phyloP scores from a whole-genome alignment of 2,797 vertebrate species.

The Oreochromis grahami region DNA sequence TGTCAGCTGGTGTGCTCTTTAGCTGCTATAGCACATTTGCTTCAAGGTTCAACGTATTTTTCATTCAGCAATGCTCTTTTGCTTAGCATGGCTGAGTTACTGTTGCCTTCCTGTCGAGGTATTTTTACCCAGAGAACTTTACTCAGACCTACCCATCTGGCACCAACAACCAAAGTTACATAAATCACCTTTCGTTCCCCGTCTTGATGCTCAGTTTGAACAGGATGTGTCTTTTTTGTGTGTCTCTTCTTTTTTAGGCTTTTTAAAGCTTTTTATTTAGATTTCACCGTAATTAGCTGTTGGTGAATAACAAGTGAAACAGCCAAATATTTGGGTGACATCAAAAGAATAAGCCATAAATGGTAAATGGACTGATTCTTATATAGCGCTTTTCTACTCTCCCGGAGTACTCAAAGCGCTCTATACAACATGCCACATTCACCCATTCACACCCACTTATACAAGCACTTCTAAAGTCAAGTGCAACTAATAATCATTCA shows the following conservation, averaged over 20 bases:
- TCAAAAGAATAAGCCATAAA: background rate
- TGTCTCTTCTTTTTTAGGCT: background rate
- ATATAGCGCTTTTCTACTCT: too few relatives aligned
- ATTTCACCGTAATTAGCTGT: background rate
- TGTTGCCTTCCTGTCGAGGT: background rate
- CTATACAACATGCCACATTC: too few relatives aligned
- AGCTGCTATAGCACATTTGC: background rate
- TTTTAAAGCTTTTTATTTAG: background rate
- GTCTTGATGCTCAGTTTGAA: background rate
- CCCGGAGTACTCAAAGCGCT: too few relatives aligned
- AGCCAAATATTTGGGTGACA: background rate
- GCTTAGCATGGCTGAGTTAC: background rate
- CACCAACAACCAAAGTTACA: background rate
- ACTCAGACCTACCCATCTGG: background rate
- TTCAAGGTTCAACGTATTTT: background rate
- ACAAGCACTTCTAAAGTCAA: too few relatives aligned
- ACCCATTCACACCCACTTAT: too few relatives aligned
- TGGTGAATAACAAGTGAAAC: background rate
- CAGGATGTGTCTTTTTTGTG: background rate
- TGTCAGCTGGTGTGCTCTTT: background rate
- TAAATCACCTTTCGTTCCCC: background rate
- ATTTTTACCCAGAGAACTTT: background rate
- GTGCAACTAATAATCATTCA: too few relatives aligned
- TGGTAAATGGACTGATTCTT: too few relatives aligned
- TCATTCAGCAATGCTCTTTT: background rate